Conservation (phyloP, 2,113 vertebrate species). For the Entosphenus tridentatus region DNA sequence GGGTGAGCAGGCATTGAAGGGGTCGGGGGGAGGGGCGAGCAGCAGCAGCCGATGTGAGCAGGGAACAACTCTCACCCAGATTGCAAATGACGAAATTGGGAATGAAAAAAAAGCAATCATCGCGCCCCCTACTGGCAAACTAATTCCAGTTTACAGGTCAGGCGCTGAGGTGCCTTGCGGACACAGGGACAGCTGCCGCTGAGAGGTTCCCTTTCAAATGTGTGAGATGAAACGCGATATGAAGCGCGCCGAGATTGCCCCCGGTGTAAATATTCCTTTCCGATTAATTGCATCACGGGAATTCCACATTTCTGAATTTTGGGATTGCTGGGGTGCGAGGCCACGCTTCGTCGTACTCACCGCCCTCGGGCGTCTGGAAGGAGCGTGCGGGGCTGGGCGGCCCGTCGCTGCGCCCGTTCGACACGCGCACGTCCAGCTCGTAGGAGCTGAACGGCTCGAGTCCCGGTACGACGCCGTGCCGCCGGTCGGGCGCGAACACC, state of each 20-base stretch:
- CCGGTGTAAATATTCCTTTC: background rate
- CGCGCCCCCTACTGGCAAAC: no score
- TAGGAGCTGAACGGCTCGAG: slow-evolving; percentile 64
- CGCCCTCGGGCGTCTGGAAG: slow-evolving; percentile 74
- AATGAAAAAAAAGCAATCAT: no score
- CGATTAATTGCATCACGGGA: background rate
- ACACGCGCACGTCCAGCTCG: slow-evolving; percentile 43
- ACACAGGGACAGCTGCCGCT: background rate
- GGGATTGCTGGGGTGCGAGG: slow-evolving; percentile 9
- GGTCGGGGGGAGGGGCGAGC: background rate
- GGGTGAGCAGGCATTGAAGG: background rate
- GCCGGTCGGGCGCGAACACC: slow-evolving; percentile 52
- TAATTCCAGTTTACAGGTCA: background rate
- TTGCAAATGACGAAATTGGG: no score
- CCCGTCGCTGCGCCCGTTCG: slow-evolving; percentile 69
- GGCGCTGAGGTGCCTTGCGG: background rate
- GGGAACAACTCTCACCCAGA: no score
- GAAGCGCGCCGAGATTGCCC: background rate
- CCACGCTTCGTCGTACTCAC: slow-evolving; percentile 20
- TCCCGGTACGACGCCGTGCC: slow-evolving; percentile 47
- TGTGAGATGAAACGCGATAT: slow-evolving; percentile 8
- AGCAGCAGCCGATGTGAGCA: background rate
- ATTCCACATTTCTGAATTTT: slow-evolving; percentile 6
- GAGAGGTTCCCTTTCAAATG: background rate
- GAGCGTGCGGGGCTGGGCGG: slow-evolving; percentile 32